A percentile compares a stretch with the other conserved stretches of the same genome.
These are phyloP conservation scores for Syrista parreyssii DNA, from an alignment of 2,888 invertebrate species.

Conservation along the genomic window DNA sequence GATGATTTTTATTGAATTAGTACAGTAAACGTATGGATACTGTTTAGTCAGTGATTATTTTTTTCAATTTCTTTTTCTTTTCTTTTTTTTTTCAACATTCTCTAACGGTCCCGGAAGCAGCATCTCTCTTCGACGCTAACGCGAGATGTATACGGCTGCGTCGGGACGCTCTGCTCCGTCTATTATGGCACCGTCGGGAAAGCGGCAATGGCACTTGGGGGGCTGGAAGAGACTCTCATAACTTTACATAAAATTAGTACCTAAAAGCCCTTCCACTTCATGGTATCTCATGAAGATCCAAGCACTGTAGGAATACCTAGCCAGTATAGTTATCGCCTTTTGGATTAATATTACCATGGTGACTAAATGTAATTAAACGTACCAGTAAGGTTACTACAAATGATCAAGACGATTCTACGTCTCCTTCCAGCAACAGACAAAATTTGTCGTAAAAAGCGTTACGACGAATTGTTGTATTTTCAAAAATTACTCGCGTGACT, in stretches of 20 bases:
- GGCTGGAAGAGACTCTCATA: slow-evolving; percentile 51
- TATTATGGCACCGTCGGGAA: slow-evolving; percentile 58
- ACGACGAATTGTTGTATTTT: not conserved
- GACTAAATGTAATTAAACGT: not conserved
- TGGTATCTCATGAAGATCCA: slow-evolving; percentile 32
- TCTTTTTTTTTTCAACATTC: not conserved
- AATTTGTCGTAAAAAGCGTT: too few relatives aligned
- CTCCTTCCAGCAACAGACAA: not conserved
- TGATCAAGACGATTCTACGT: not conserved
- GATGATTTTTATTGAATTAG: not conserved
- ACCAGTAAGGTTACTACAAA: not conserved
- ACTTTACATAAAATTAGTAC: slow-evolving; percentile 65
- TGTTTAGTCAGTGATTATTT: not conserved
- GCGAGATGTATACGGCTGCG: slow-evolving; percentile 3
- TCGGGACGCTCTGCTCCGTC: slow-evolving; percentile 24
- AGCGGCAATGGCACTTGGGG: slow-evolving; percentile 50
- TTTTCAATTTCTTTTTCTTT: not conserved
- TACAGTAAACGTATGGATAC: not conserved
- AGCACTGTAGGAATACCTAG: not conserved
- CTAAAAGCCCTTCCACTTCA: slow-evolving; percentile 59
- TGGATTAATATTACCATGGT: not conserved
- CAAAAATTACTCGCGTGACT: not conserved
- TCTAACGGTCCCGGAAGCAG: not conserved
- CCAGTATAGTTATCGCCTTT: not conserved
- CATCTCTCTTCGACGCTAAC: not conserved